Percentiles rank a stretch among this genome's conserved stretches.
phyloP scores from a whole-genome alignment of 2,113 vertebrate genomes.

The Vulpes ferrilata region DNA sequence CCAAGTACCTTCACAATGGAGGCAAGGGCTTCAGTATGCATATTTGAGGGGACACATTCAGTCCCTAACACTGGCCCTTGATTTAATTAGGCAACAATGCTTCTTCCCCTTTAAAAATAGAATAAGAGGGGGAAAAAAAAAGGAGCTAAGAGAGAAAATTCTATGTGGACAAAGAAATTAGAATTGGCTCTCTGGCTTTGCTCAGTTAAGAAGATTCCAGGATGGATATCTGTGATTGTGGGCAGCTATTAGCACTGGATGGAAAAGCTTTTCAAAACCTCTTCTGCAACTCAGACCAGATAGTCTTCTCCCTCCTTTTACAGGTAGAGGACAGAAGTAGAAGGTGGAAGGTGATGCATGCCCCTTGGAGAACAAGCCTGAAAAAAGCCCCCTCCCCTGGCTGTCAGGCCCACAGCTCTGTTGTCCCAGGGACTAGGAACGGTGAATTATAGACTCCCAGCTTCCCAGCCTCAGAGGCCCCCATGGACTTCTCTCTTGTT shows the following conservation, averaged over 20 bases:
- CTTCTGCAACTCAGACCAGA: neutral
- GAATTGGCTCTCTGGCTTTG: neutral
- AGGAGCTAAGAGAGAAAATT: neutral
- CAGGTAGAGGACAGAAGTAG: neutral
- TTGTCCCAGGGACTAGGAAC: neutral
- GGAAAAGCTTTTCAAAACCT: neutral
- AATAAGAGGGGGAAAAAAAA: neutral
- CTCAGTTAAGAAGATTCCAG: conserved; percentile 50
- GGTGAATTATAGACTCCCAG: neutral
- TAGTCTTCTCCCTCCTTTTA: neutral
- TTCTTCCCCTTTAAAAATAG: neutral
- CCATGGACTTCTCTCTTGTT: neutral
- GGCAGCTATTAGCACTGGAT: neutral
- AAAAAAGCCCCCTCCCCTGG: neutral
- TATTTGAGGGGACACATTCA: too few relatives aligned
- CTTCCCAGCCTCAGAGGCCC: neutral
- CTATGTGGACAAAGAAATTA: neutral
- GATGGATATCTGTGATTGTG: conserved; percentile 62
- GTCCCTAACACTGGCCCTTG: neutral
- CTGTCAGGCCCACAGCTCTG: neutral
- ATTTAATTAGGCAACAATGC: neutral
- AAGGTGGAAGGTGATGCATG: rapidly evolving
- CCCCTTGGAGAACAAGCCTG: too few relatives aligned
- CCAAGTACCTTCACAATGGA: rapidly evolving
- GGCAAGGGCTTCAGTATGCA: neutral